Conservation (phyloP, 2,797 vertebrate species). For the Sebastes ruberrimus region DNA sequence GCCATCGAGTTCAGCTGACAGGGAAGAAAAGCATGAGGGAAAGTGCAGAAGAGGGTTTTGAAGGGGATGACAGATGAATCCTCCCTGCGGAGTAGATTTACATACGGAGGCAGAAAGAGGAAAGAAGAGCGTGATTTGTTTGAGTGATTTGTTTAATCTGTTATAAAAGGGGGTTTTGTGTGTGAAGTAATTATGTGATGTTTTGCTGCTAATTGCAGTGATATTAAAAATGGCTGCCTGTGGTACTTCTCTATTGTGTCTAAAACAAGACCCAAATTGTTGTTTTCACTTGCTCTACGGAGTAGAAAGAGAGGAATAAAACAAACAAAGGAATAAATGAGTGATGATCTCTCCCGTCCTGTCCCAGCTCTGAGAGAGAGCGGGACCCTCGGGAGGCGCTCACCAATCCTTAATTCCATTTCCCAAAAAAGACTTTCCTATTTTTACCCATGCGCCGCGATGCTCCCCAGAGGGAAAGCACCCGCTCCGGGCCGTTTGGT, state of each 20-base stretch:
- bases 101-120: slow-evolving; percentile 5
- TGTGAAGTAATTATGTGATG: slow-evolving; percentile 33
- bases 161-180: slow-evolving; percentile 1
- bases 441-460: slow-evolving; percentile 72
- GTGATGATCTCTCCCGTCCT: slow-evolving; percentile 41
- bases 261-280: slow-evolving; percentile 47
- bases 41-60: slow-evolving; percentile 20
- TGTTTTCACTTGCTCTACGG: slow-evolving; percentile 47
- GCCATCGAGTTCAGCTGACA: slow-evolving; percentile 61
- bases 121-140: slow-evolving; percentile 17
- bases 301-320: slow-evolving; percentile 18
- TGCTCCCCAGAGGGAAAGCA: slow-evolving; percentile 81
- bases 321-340: slow-evolving; percentile 55
- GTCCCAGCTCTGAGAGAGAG: slow-evolving; percentile 35
- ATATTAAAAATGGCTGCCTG: slow-evolving; percentile 40
- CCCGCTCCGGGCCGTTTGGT: slow-evolving; percentile 75
- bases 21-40: neutral
- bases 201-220: slow-evolving; percentile 38
- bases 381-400: slow-evolving; percentile 63
- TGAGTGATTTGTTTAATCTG: slow-evolving; percentile 15
- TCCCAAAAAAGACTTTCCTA: slow-evolving; percentile 73
- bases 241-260: slow-evolving; percentile 44
- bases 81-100: slow-evolving; percentile 23
- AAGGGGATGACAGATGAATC: slow-evolving; percentile 46
- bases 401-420: slow-evolving; percentile 67